Percentiles rank a stretch among this genome's conserved stretches.
phyloP scores from a whole-genome alignment of 2,113 vertebrate genomes.

The Chionomys nivalis region DNA sequence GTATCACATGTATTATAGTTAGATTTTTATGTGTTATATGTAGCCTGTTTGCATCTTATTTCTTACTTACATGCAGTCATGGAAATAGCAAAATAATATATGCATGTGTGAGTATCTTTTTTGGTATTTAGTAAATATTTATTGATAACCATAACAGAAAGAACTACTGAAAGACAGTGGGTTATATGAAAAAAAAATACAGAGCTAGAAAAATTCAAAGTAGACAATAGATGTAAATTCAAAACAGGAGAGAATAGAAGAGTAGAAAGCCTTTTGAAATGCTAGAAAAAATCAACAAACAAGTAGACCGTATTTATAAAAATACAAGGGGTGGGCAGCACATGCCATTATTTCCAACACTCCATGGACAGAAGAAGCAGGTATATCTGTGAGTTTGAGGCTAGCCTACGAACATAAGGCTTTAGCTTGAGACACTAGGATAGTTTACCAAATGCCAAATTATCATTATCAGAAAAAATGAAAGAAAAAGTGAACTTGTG shows the following conservation, averaged over 20 bases:
- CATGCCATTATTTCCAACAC: not conserved
- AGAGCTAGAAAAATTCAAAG: not conserved
- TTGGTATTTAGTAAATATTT: not conserved
- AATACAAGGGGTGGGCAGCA: not conserved
- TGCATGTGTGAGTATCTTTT: not conserved
- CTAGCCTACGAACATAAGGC: not conserved
- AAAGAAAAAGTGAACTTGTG: not conserved
- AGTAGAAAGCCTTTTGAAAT: not conserved
- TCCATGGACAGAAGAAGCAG: not conserved
- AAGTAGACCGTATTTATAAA: not conserved
- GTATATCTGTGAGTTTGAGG: not conserved
- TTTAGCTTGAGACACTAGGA: not conserved
- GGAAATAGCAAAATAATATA: not conserved
- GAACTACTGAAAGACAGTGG: not conserved
- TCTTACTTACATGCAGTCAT: not conserved
- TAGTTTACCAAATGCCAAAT: slow-evolving; percentile 14
- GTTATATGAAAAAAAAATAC: not conserved
- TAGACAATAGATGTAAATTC: not conserved
- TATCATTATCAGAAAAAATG: not conserved
- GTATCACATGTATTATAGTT: not conserved
- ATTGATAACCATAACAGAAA: not conserved
- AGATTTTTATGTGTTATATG: not conserved
- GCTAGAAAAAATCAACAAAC: not conserved
- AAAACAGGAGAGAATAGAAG: not conserved
- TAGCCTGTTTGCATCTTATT: not conserved